Conservation (phyloP, 2,797 vertebrate species). For the Hozukius guyotensis region DNA sequence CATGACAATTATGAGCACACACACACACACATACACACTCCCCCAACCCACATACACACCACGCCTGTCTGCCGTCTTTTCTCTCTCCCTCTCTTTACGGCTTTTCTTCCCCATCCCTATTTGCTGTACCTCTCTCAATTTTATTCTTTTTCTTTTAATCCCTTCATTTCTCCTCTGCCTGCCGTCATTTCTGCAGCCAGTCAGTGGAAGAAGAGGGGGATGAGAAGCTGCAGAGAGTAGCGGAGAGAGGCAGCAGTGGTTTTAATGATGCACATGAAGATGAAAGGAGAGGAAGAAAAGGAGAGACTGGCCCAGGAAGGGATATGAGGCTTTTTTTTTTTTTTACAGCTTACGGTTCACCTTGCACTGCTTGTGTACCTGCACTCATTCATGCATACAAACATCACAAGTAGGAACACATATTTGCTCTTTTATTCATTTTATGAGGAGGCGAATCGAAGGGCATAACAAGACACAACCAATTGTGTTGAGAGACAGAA, state of each 20-base stretch:
- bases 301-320: constrained; percentile 15
- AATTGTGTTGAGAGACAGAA: constrained; percentile 36
- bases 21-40: constrained; percentile 14
- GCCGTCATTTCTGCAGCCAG: constrained; percentile 47
- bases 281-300: constrained; percentile 36
- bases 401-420: constrained; percentile 2
- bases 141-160: constrained; percentile 44
- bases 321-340: constrained; percentile 28
- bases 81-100: neutral
- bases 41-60: constrained; percentile 10
- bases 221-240: constrained; percentile 13
- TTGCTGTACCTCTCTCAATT: constrained; percentile 39
- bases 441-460: constrained; percentile 27
- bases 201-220: constrained; percentile 18
- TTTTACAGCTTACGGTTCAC: constrained; percentile 14
- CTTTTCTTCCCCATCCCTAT: constrained; percentile 23
- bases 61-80: constrained; percentile 7
- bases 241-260: constrained; percentile 30
- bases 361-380: constrained; percentile 33
- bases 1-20: constrained; percentile 87
- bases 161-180: constrained; percentile 24
- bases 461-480: constrained; percentile 18
- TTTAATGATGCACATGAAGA: constrained; percentile 61
- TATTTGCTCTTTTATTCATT: constrained; percentile 35
- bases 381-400: constrained; percentile 23